These are phyloP conservation scores for Polyommatus icarus DNA, from an alignment of 2,888 invertebrate species.

Conservation along the genomic window DNA sequence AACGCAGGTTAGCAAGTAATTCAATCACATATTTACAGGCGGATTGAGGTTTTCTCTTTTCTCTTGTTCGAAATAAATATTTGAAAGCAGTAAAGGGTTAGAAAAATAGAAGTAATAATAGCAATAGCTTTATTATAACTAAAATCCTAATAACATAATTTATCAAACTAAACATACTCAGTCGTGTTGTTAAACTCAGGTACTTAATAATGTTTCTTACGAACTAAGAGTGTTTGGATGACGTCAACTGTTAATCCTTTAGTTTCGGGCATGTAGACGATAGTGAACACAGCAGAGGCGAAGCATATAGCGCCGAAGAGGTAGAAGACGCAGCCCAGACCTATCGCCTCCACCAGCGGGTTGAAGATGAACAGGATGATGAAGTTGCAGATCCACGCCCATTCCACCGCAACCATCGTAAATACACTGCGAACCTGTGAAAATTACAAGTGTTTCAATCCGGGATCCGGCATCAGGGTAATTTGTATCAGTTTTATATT, in stretches of 20 bases:
- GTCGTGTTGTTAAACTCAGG: background rate
- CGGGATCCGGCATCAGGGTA: too few relatives aligned
- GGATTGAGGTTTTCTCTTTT: too few relatives aligned
- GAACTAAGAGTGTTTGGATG: constrained; percentile 39
- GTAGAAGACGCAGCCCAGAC: constrained; percentile 47
- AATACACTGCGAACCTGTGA: constrained; percentile 45
- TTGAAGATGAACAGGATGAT: constrained; percentile 45
- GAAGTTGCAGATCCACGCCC: constrained; percentile 45
- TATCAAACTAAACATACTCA: background rate
- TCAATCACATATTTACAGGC: too few relatives aligned
- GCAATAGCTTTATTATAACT: background rate
- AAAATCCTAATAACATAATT: background rate
- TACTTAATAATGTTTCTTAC: constrained; percentile 16
- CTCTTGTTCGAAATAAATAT: too few relatives aligned
- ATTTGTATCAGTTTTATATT: too few relatives aligned
- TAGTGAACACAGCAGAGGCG: constrained; percentile 39
- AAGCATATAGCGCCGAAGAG: constrained; percentile 43
- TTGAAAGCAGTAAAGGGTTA: too few relatives aligned
- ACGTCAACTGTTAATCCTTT: constrained; percentile 46
- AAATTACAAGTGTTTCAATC: constrained; percentile 33
- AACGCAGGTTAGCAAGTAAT: too few relatives aligned
- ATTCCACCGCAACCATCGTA: constrained; percentile 43
- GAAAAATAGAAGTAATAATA: background rate
- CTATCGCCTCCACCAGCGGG: constrained; percentile 35
- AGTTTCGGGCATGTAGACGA: constrained; percentile 45